Evolutionary conservation across 2,113 vertebrate species (phyloP), one percentile per base, ranked within the genome.

Genomic region (Gobiocypris rarus): DNA sequence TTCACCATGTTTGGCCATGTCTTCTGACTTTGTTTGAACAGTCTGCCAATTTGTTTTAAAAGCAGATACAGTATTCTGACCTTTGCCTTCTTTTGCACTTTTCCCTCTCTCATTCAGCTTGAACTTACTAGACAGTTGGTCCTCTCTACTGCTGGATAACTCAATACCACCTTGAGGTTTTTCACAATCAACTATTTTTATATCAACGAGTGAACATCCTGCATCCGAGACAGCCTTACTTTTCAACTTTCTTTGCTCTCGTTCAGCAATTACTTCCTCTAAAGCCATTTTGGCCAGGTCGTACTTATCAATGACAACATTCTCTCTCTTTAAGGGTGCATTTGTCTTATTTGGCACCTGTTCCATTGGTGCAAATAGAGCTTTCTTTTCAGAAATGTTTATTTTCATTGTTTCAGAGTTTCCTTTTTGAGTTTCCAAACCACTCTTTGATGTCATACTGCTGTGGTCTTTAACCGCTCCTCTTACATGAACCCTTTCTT

Each of bases 251-350:
- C 54, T 85, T 13, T 88, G 77, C 78, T 90, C 83, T 82, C 92
- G 89, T 48, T 93, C 92, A 59, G 91, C 89, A n/a, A 93, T 93
- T 17, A 93, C 90, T 78, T 93, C 93, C 81, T 94, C 93, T 6
- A 94, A 89, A 0, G 93, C 93, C 87, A 91, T 89, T 84, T 92
- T 93, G 28, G 93, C 93, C 88, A 84, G 91, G 87, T 92, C 92
- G 50, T 92, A 93, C 83, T 93, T 93, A 65, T 91, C 88, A 58
- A 6, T 89, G 84, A 14, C 90, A 89, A 13, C 26, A 26, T 45
- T 77, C 48, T 91, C 91, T 31, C 85, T 65, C 81, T 89, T 92
- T 52, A 75, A 6, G 2, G 84, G 86, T 1, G 6, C 14, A 8
- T 90, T 82, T 3, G 75, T 84, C 69, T 89, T 91, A 24, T 14